phyloP scores from a whole-genome alignment of 1,140 invertebrate species.

The Halesus radiatus region DNA sequence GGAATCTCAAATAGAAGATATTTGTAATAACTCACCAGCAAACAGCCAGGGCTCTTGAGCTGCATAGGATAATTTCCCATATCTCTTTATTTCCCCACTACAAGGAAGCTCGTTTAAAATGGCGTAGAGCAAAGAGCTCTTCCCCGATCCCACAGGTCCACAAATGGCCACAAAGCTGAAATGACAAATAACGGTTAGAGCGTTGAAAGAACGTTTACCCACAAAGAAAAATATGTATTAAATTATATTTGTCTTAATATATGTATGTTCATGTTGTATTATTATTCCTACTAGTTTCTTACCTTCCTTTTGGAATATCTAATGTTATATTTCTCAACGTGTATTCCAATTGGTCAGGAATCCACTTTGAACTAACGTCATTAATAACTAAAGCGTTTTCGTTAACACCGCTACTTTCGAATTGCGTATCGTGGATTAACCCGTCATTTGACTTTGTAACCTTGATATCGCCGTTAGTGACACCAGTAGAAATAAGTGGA shows the following conservation, averaged over 20 bases:
- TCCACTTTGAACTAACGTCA: constrained; percentile 40
- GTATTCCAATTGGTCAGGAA: constrained; percentile 11
- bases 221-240: neutral
- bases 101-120: constrained; percentile 23
- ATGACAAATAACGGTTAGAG: neutral
- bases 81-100: neutral
- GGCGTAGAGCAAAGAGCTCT: constrained; percentile 64
- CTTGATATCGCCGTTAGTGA: neutral
- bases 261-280: neutral
- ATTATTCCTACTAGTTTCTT: neutral
- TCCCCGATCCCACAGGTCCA: constrained; percentile 78
- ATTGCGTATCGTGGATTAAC: neutral
- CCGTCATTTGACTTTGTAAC: neutral
- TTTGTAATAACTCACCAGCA: neutral
- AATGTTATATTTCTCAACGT: constrained; percentile 42
- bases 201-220: too few relatives aligned
- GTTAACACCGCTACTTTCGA: neutral
- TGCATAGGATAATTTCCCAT: constrained; percentile 62
- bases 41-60: constrained; percentile 81
- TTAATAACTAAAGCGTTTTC: constrained; percentile 19
- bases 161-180: constrained; percentile 71
- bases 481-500: neutral
- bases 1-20: too few relatives aligned
- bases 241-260: neutral
- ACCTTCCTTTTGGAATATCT: constrained; percentile 49